Evolutionary conservation across 2,888 invertebrate genomes (phyloP), one percentile per base, ranked within the genome.

Genomic region (Dysmachus trigonus): DNA sequence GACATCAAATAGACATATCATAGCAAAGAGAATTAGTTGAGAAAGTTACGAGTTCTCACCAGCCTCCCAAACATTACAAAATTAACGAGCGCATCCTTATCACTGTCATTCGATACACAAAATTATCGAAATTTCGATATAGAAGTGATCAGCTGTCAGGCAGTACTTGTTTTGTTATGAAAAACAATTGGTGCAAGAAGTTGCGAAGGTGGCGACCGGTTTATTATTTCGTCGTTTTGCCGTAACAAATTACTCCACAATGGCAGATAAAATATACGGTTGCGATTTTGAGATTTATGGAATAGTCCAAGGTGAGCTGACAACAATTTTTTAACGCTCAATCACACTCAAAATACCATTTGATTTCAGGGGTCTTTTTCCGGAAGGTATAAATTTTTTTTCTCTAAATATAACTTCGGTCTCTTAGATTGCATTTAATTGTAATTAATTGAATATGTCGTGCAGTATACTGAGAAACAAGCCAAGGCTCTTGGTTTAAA

Each of bases 401-500:
- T 38, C 2, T 31, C 3, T 31, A 38, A 38, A 38, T 38, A 38
- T 13, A 38, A 38, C 74, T 74, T 41, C 76, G 33, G 72, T 15
- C 84, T 18, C n/a, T 2, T 8, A 18, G 22, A 53, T 22, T 1
- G 1, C 10, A n/a, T 22, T 47, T 0, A 47, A 47, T 47, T 33
- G 8, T 15, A 41, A 73, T 71, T 51, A 35, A 83, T 87, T 84
- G 18, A 82, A 47, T 35, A 13, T n/a, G 62, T 53, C 62, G 33
- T 53, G 7, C 10, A 95, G 95, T 93, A 93, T 88, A 95, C 95
- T 0, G 93, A 94, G 89, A 91, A 93, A 87, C 93, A 94, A 89
- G 94, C 94, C 0, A 93, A 92, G 85, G 91, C 92, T 87, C 90
- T 95, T 33, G 93, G 93, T 30, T 88, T 95, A 2, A 93, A 91